Evolutionary conservation across 2,797 vertebrate genomes (phyloP).

Genomic region (Peromyscus aztecus): DNA sequence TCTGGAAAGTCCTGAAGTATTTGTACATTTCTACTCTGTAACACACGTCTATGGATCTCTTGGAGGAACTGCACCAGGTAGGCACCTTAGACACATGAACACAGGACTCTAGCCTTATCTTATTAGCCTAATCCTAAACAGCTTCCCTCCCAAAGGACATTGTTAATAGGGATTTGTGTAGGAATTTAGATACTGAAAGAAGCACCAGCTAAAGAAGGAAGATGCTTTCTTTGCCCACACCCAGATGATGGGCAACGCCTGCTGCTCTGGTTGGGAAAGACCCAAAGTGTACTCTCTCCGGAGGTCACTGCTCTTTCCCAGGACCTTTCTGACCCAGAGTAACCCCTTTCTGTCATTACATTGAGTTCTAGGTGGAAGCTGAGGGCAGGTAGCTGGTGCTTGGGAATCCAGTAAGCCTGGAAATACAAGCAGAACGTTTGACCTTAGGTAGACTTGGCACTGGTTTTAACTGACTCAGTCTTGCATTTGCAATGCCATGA

Average conservation of each 20-base stretch:
- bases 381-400: constrained; percentile 1
- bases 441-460: background rate
- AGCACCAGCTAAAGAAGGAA: background rate
- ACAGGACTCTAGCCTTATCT: background rate
- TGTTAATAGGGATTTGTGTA: background rate
- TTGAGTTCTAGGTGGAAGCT: constrained; percentile 24
- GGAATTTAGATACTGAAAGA: background rate
- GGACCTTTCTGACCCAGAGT: constrained; percentile 46
- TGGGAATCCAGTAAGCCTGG: constrained; percentile 1
- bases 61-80: background rate
- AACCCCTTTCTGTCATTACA: constrained; percentile 29
- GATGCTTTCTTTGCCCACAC: background rate
- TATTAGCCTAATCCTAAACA: background rate
- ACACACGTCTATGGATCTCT: background rate
- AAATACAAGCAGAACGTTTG: background rate
- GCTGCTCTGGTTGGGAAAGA: background rate
- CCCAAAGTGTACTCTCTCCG: background rate
- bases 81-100: fast-evolving
- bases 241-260: background rate
- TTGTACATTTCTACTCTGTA: background rate
- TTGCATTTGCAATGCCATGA: background rate
- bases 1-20: background rate
- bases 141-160: background rate
- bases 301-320: constrained; percentile 54
- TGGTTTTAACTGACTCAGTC: background rate